Evolutionary conservation across 2,797 vertebrate genomes (phyloP).

Genomic region (Podarcis siculus): DNA sequence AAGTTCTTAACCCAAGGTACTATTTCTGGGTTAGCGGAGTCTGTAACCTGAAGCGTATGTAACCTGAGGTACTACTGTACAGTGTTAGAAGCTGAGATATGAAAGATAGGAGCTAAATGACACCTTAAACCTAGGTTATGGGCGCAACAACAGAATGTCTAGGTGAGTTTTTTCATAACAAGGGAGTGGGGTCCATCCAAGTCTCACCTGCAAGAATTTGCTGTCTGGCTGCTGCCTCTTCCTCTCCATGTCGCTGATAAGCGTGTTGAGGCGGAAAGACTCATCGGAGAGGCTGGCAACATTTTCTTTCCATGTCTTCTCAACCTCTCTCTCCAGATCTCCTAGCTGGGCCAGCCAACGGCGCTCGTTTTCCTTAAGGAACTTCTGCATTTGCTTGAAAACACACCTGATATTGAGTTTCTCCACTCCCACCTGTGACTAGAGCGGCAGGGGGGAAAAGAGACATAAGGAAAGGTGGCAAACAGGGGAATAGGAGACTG

Average conservation of each 20-base stretch:
- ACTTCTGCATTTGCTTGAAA: not conserved
- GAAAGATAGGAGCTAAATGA: no score
- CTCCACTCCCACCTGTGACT: not conserved
- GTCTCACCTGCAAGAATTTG: conserved; percentile 3
- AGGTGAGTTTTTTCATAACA: no score
- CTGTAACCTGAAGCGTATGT: no score
- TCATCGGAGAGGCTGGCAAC: not conserved
- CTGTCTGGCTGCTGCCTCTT: not conserved
- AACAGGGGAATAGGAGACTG: not conserved
- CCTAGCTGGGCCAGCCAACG: not conserved
- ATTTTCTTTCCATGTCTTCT: not conserved
- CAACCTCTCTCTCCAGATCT: not conserved
- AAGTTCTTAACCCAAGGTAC: no score
- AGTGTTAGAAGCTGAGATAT: no score
- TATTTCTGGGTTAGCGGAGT: no score
- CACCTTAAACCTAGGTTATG: no score
- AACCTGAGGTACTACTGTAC: no score
- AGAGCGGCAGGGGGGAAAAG: no score
- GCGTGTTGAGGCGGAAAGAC: not conserved
- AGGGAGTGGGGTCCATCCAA: not conserved
- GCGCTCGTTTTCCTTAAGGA: not conserved
- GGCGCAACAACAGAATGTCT: no score
- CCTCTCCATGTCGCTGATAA: not conserved
- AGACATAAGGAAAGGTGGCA: not conserved
- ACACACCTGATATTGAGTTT: not conserved